Evolutionary conservation across 2,888 invertebrate species (phyloP).

Genomic region (Melieria crassipennis): DNA sequence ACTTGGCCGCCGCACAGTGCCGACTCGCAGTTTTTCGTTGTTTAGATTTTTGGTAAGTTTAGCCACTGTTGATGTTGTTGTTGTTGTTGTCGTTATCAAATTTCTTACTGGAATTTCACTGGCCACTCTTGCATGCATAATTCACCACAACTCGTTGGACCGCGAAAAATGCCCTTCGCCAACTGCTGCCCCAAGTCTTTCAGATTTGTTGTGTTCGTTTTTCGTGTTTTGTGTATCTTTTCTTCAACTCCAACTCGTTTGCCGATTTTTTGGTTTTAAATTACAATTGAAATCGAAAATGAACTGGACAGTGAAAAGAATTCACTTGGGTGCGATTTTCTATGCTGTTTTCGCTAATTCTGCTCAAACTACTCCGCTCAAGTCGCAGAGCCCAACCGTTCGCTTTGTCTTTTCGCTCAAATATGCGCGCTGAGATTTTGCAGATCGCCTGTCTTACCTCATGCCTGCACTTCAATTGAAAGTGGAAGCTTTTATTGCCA

Average conservation of each 20-base stretch:
- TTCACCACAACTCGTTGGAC: constrained; percentile 1
- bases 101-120: constrained; percentile 1
- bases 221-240: constrained; percentile 33
- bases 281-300: constrained; percentile 17
- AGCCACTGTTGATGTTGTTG: not conserved
- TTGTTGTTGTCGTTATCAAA: constrained; percentile 13
- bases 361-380: not conserved
- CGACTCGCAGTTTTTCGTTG: not conserved
- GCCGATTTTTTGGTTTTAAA: constrained; percentile 17
- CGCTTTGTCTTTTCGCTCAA: constrained; percentile 60
- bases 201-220: constrained; percentile 19
- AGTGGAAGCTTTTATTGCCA: constrained; percentile 39
- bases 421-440: constrained; percentile 52
- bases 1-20: constrained; percentile 6
- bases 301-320: constrained; percentile 3
- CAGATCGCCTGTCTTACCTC: constrained; percentile 53
- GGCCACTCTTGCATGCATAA: constrained; percentile 13
- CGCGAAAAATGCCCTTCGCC: constrained; percentile 6
- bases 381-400: constrained; percentile 52
- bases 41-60: not conserved
- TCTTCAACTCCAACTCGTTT: constrained; percentile 29
- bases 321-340: not conserved
- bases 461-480: constrained; percentile 39
- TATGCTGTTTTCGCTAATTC: not conserved
- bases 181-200: constrained; percentile 21